A percentile compares a stretch with the other conserved stretches of the same genome.
These are phyloP conservation scores for Nothobranchius kuhntae DNA, from an alignment of 2,113 vertebrate species.

Conservation along the genomic window DNA sequence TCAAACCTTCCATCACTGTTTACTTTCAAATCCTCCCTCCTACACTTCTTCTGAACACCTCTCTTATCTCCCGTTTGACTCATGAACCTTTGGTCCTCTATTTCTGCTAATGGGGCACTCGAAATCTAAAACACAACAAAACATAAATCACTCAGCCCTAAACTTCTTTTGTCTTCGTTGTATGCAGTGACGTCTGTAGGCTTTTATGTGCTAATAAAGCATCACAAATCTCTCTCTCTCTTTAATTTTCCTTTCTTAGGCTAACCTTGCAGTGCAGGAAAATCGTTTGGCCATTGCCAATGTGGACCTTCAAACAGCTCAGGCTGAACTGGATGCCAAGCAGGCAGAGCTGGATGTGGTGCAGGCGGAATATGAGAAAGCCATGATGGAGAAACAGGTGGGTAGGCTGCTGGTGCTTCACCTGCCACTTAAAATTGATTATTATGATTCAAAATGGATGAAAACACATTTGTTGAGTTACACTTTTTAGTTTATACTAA, in stretches of 20 bases:
- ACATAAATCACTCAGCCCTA: no score
- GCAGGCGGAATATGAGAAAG: conserved; percentile 64
- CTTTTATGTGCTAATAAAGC: conserved; percentile 5
- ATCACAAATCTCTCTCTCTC: background rate
- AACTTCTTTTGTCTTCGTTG: background rate
- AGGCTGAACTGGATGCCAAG: conserved; percentile 69
- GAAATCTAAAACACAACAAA: background rate
- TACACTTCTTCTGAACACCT: conserved; percentile 3
- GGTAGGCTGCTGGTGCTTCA: no score
- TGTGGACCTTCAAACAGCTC: conserved; percentile 64
- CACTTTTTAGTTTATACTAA: no score
- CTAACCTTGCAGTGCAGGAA: conserved; percentile 70
- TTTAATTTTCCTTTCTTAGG: conserved; percentile 33
- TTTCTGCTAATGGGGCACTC: background rate
- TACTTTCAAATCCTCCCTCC: background rate
- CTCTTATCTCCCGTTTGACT: conserved; percentile 3
- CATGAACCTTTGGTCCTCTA: background rate
- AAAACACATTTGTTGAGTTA: no score
- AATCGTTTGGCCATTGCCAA: conserved; percentile 63
- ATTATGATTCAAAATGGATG: no score
- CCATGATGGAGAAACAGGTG: conserved; percentile 72
- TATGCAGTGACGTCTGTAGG: background rate
- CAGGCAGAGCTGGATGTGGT: conserved; percentile 72
- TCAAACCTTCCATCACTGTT: background rate
- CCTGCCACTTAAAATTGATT: no score